Percentiles rank a stretch among this genome's conserved stretches.
These are phyloP conservation scores for Drosophila guanche DNA, from an alignment of 1,140 invertebrate species.

Conservation along the genomic window DNA sequence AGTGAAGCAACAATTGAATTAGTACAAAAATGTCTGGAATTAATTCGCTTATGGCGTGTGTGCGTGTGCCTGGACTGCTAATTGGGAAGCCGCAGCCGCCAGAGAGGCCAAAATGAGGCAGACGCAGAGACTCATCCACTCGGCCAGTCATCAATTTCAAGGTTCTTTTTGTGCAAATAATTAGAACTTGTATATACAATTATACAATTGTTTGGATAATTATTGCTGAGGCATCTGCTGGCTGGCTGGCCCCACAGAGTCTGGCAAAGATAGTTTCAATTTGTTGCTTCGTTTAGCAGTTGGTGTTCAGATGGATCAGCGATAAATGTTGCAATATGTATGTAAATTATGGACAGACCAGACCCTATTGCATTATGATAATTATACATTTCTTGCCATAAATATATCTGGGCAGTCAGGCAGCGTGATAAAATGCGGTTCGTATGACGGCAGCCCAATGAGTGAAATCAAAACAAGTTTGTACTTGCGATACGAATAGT, in stretches of 20 bases:
- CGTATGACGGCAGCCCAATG: background rate
- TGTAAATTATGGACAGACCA: background rate
- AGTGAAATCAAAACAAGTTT: conserved; percentile 20
- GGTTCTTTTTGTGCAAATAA: conserved; percentile 68
- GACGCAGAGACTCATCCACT: background rate
- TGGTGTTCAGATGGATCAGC: conserved; percentile 3
- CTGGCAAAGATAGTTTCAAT: conserved; percentile 39
- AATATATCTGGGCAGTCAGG: conserved; percentile 8
- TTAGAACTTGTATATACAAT: conserved; percentile 66
- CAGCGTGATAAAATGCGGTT: conserved; percentile 33
- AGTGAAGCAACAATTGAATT: conserved; percentile 84
- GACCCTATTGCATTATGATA: background rate
- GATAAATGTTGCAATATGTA: conserved; percentile 5
- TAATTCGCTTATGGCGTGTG: conserved; percentile 64
- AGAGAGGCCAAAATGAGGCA: conserved; percentile 28
- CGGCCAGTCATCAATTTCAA: conserved; percentile 45
- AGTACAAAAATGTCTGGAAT: conserved; percentile 55
- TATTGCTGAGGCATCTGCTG: conserved; percentile 10
- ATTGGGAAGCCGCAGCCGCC: conserved; percentile 43
- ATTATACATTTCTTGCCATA: conserved; percentile 2
- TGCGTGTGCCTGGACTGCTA: conserved; percentile 51
- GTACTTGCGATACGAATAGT: no score
- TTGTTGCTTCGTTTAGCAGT: conserved; percentile 28
- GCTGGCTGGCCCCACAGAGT: conserved; percentile 34
- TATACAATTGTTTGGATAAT: conserved; percentile 52